Conservation (phyloP, 2,888 invertebrate genomes). For the Slavum lentiscoides region DNA sequence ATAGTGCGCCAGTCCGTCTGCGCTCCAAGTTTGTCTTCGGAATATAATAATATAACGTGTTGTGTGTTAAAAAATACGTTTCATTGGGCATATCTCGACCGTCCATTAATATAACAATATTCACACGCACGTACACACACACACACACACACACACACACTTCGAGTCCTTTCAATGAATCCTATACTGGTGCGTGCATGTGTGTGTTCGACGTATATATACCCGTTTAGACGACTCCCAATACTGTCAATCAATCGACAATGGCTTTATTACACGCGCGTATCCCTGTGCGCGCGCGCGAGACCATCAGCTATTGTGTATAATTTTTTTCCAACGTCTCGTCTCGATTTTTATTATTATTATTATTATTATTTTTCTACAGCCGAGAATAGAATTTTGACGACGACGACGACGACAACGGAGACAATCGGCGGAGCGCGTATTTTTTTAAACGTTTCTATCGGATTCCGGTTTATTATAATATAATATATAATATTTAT, state of each 20-base stretch:
- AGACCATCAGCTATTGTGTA: conserved; percentile 18
- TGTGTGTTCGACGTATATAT: neutral
- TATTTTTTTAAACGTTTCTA: conserved; percentile 41
- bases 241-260: conserved; percentile 50
- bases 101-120: conserved; percentile 42
- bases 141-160: neutral
- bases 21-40: conserved; percentile 47
- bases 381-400: conserved; percentile 21
- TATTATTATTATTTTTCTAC: conserved; percentile 13
- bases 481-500: too few relatives aligned
- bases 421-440: neutral
- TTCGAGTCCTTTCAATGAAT: conserved; percentile 40
- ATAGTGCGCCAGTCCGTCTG: conserved; percentile 49
- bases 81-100: conserved; percentile 47
- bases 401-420: neutral
- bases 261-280: conserved; percentile 39
- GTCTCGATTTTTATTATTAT: neutral
- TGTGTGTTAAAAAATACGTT: conserved; percentile 20
- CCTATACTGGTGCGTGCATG: neutral
- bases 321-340: conserved; percentile 41
- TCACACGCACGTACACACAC: neutral
- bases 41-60: neutral
- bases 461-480: conserved; percentile 41
- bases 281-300: neutral
- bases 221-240: conserved; percentile 40